Evolutionary conservation across 92 coral and sea anemone genomes (phyloP).

Genomic region (Palythoa grandis): DNA sequence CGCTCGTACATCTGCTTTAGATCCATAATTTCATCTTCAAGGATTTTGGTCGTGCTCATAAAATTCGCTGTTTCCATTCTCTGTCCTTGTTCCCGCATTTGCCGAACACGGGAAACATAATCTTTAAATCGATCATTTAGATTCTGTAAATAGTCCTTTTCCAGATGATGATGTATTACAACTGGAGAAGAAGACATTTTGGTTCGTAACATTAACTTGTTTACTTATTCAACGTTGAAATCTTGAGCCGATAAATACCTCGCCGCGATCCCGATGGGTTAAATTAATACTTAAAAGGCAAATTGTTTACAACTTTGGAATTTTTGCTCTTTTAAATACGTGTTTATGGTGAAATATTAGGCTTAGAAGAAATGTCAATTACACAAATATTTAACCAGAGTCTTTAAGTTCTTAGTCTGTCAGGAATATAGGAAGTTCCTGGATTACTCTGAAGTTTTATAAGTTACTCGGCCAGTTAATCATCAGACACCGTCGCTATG

Average conservation of each 20-base stretch:
- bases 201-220: not conserved
- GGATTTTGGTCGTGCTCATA: conserved; percentile 87
- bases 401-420: not conserved
- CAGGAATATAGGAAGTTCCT: not conserved
- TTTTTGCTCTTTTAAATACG: not conserved
- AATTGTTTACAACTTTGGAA: conserved; percentile 57
- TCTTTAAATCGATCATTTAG: conserved; percentile 94
- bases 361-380: conserved; percentile 3
- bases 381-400: not conserved
- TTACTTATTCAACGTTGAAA: conserved; percentile 5
- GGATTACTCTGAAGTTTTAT: conserved; percentile 1
- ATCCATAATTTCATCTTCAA: conserved; percentile 90
- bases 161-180: conserved; percentile 77
- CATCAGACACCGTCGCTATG: conserved; percentile 39
- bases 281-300: conserved; percentile 56
- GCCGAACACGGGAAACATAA: conserved; percentile 94
- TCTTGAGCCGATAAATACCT: conserved; percentile 37
- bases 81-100: conserved; percentile 95
- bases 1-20: conserved; percentile 92
- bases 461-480: conserved; percentile 29
- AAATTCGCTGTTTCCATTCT: conserved; percentile 90
- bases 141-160: conserved; percentile 82
- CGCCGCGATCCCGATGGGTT: conserved; percentile 37
- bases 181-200: conserved; percentile 66
- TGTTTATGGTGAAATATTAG: conserved; percentile 6